Percentiles rank a stretch among this genome's conserved stretches.
Conservation (phyloP, 2,113 vertebrate species). For the Nothobranchius furzeri region DNA sequence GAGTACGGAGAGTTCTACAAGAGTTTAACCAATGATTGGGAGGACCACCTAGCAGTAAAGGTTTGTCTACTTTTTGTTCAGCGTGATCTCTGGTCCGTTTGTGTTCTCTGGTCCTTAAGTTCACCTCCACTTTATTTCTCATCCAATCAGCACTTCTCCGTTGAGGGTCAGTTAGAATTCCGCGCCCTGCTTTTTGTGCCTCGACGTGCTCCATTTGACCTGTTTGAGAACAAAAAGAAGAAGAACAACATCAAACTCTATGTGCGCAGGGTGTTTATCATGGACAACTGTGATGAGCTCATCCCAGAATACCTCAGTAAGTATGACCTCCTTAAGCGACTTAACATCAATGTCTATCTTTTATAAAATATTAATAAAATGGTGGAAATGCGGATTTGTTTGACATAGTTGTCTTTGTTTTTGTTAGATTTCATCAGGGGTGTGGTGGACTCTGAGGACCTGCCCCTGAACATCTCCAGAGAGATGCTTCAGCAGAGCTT, state of each 20-base stretch:
- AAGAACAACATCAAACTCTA: conserved; percentile 97
- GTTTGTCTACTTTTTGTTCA: conserved; percentile 38
- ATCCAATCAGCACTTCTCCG: conserved; percentile 89
- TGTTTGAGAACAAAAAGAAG: conserved; percentile 95
- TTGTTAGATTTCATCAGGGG: conserved; percentile 90
- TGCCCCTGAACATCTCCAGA: conserved; percentile 95
- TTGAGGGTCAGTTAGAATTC: conserved; percentile 96
- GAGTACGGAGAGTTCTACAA: conserved; percentile 98
- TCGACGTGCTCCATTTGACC: conserved; percentile 90
- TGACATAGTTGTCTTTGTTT: conserved; percentile 15
- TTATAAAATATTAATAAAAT: too few relatives aligned
- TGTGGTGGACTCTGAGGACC: conserved; percentile 96
- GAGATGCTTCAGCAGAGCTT: conserved; percentile 99
- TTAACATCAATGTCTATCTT: too few relatives aligned
- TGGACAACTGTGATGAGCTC: conserved; percentile 97
- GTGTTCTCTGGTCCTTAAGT: not conserved
- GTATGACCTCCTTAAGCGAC: conserved; percentile 52
- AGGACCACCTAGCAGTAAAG: conserved; percentile 85
- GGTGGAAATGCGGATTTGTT: not conserved
- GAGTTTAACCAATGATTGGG: conserved; percentile 89
- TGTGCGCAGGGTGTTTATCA: conserved; percentile 97
- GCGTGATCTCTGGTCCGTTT: not conserved
- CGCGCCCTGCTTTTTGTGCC: conserved; percentile 93
- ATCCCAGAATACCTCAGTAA: conserved; percentile 97
- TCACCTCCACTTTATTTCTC: not conserved